phyloP scores from a whole-genome alignment of 37 sponge, comb jelly and placozoan genomes.

The Lycopodina hypogea region DNA sequence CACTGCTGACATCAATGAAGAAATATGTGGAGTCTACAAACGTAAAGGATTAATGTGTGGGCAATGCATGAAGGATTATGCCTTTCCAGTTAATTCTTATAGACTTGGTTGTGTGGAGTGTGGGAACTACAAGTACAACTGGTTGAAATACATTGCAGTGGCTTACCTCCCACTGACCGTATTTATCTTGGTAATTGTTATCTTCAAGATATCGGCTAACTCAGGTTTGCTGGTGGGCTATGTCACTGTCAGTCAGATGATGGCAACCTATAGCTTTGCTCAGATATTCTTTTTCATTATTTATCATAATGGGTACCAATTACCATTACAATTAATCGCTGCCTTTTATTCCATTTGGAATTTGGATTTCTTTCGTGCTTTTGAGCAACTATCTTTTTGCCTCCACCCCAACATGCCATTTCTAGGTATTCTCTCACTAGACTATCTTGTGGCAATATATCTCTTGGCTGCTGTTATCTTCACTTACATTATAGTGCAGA shows the following conservation, averaged over 20 bases:
- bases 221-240: neutral
- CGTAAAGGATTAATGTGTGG: constrained; percentile 35
- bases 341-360: constrained; percentile 24
- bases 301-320: neutral
- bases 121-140: neutral
- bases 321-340: neutral
- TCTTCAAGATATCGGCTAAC: constrained; percentile 43
- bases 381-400: constrained; percentile 1
- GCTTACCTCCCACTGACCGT: constrained; percentile 53
- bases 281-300: neutral
- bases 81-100: constrained; percentile 41
- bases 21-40: constrained; percentile 3
- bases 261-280: neutral
- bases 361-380: constrained; percentile 34
- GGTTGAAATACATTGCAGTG: constrained; percentile 22
- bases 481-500: constrained; percentile 4
- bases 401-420: neutral
- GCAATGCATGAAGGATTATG: constrained; percentile 25
- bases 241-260: constrained; percentile 1
- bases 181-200: constrained; percentile 40
- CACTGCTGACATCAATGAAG: neutral
- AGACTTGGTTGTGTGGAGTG: constrained; percentile 23
- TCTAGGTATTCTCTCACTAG: constrained; percentile 2
- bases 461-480: neutral
- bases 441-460: constrained; percentile 18